Evolutionary conservation across 2,113 vertebrate genomes (phyloP), one percentile per base, ranked within the genome.

Genomic region (Syngnathus floridae): DNA sequence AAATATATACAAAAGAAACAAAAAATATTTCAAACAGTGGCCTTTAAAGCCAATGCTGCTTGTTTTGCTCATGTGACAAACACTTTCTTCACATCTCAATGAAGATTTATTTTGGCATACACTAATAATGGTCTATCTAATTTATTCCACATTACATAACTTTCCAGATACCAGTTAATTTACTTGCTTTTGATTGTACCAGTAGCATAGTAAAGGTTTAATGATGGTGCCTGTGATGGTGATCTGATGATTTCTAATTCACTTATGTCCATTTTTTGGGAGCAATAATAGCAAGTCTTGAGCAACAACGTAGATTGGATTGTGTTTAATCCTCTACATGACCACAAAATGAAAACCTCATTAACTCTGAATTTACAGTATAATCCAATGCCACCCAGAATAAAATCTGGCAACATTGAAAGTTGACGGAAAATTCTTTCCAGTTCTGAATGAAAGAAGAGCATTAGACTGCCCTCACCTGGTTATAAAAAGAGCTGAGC

Each of bases 401-500:
- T 7, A 51, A 35, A 56, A 3, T 4, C 2, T 57, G 46, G 17
- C 55, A 6, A 40, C 3, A 8, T 22, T 41, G 21, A 61, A 37
- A 59, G n/a, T 22, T 26, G n/a, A 13, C 5, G 12, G 21, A 21
- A 61, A 11, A 13, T 43, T 2, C n/a, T n/a, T n/a, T n/a, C n/a
- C n/a, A 41, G n/a, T n/a, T 64, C 26, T 58, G 35, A 21, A 51
- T 11, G 5, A 12, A 64, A 17, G 7, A 40, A 62, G 71, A 66
- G 62, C 45, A 54, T 62, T 65, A 31, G 52, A 72, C 82, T 78
- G 81, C 81, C 81, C 76, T 75, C 82, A 46, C 43, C 65, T 73
- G 78, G 76, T 19, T 49, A 43, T 16, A 10, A 46, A 1, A 4
- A 5, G 10, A 19, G 22, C 12, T 4, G 7, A 19, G 26, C 8